Evolutionary conservation across 2,113 vertebrate genomes (phyloP), one percentile per base, ranked within the genome.

Genomic region (Nesogale talazaci): DNA sequence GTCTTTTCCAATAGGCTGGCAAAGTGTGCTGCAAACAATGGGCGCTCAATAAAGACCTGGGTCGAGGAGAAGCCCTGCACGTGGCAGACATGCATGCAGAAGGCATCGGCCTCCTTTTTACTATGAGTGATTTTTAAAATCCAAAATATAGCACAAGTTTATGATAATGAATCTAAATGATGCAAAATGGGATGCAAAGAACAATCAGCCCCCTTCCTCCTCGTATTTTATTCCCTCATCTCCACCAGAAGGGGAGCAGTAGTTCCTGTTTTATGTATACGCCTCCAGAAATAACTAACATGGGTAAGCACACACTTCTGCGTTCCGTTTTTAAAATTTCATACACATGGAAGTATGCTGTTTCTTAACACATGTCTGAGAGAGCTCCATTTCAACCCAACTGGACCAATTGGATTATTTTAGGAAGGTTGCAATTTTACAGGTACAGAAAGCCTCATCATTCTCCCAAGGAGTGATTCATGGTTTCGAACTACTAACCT

Each of bases 141-240:
- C 56, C 29, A 36, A 70, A 95, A 86, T 79, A n/a, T 15, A 84
- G 46, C 17, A 36, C 36, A 89, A 74, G 34, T 29, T 93, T 86
- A 76, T 61, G 40, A 83, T 69, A 79, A 75, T 90, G 67, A 81
- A 61, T 90, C 91, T 94, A 70, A 59, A 72, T 67, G 57, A 67
- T 80, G 52, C 79, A 85, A 90, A 92, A 92, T 40, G 31, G 5
- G 42, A 23, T 78, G 40, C 27, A 86, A 72, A 52, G 67, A 67
- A 59, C 93, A 92, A 15, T 15, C 42, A 92, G 36, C 40, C 8
- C 85, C 19, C 29, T 23, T 23, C 10, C 36, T 38, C 57, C 67
- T 61, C 10, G 2, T 59, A 77, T 15, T 14, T 91, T 67, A 65
- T 65, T 22, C 34, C 36, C 11, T 91, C 38, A 72, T 57, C 19